Base-by-base conservation (phyloP, 2,797 vertebrate species). In the Rhabdomys pumilio region DNA sequence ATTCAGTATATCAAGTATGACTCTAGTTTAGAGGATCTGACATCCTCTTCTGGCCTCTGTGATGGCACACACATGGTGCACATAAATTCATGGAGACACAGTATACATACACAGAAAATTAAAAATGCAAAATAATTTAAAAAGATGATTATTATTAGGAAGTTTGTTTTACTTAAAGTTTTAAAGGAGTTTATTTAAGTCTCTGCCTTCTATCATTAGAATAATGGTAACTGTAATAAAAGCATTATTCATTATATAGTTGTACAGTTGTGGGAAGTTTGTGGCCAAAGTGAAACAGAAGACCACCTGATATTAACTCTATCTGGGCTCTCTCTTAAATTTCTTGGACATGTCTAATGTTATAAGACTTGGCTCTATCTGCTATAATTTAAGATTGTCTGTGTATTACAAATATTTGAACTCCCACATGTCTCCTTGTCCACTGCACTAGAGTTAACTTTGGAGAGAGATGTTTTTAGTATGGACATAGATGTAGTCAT, bases 351-450 rank as follows among this genome's bases (percentile, higher is more conserved):
- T 38, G 26, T 13, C 72, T 86, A 87, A 73, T 55, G 34, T 83
- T 57, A 31, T 53, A 14, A 31, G 65, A 63, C 50, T 63, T 34
- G 72, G 4, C 86, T 73, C 50, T 82, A 14, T 29, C 44, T 75
- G 3, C 38, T 72, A 1, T 65, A n/a, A 93, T 85, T 89, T 83
- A 63, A 73, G 92, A 34, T 57, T 94, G 4, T 53, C 12, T 44
- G 89, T n/a, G 11, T 90, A 44, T 84, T 89, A 26, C 50, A 83
- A 29, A 80, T 81, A 73, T 92, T 47, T 87, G 91, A 80, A 84
- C 57, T 34, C 50, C 91, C 6, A 22, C 4, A 4, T 88, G 82
- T 79, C 34, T 85, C 34, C 34, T 69, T 89, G 67, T 76, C 63
- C 24, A 11, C n/a, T 87, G 22, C 38, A 26, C 24, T 92, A 44